Percentiles rank a stretch among this genome's conserved stretches.
These are phyloP conservation scores for Blastomussa wellsi DNA, from an alignment of 92 coral and sea anemone species.

Conservation along the genomic window DNA sequence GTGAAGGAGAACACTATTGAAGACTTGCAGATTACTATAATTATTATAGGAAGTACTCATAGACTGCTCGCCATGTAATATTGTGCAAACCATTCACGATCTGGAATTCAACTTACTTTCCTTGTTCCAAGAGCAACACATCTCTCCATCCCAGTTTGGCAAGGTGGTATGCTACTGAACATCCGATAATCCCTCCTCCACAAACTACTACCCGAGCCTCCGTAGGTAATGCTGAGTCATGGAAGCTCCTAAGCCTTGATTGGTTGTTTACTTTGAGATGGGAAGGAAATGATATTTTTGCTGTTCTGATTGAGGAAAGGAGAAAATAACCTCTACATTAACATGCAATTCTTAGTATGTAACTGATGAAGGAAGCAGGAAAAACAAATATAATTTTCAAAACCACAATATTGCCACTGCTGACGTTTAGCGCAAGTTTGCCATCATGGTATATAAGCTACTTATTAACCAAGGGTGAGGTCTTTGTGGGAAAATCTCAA, in stretches of 20 bases:
- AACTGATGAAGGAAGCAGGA: no score
- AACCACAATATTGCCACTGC: no score
- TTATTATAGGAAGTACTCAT: no score
- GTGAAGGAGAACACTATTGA: no score
- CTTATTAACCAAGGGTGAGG: no score
- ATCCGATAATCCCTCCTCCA: slow-evolving; percentile 93
- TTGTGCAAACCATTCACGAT: not conserved
- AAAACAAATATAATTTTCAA: no score
- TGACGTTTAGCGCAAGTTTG: no score
- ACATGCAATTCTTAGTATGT: no score
- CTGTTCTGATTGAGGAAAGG: slow-evolving; percentile 19
- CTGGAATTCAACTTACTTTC: slow-evolving; percentile 60
- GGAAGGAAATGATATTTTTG: not conserved
- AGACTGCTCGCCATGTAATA: no score
- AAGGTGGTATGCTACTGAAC: slow-evolving; percentile 95
- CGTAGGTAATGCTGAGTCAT: slow-evolving; percentile 46
- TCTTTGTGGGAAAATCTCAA: no score
- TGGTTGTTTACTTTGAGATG: not conserved
- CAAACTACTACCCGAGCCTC: slow-evolving; percentile 82
- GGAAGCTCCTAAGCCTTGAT: not conserved
- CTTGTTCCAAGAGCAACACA: slow-evolving; percentile 88
- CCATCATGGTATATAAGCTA: no score
- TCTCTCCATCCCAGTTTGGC: slow-evolving; percentile 93
- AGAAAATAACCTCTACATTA: not conserved
- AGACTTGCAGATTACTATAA: no score